Evolutionary conservation across 2,113 vertebrate genomes (phyloP).

Genomic region (Calidris pygmaea): DNA sequence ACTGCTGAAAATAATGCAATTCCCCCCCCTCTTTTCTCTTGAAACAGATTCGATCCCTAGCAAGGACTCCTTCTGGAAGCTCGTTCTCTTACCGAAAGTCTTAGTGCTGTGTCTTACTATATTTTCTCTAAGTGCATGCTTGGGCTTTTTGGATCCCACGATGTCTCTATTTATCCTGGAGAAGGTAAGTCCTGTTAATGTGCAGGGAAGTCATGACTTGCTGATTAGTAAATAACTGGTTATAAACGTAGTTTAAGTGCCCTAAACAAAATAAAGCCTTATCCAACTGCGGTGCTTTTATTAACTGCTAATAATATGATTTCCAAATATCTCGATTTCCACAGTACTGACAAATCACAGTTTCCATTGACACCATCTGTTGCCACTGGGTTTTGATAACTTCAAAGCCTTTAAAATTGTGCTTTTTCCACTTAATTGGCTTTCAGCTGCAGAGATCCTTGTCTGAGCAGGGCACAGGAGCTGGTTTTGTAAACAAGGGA

Average conservation of each 20-base stretch:
- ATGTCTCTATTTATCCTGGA: conserved; percentile 88
- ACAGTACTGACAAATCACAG: background rate
- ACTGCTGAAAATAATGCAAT: background rate
- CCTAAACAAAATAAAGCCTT: background rate
- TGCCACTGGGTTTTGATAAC: background rate
- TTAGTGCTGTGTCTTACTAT: conserved; percentile 80
- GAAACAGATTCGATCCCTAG: conserved; percentile 77
- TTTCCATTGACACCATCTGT: background rate
- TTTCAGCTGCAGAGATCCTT: background rate
- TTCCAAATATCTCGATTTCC: background rate
- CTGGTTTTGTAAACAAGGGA: background rate
- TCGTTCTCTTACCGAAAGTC: conserved; percentile 80
- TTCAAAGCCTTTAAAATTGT: background rate
- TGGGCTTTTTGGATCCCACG: conserved; percentile 91
- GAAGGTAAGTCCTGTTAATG: conserved; percentile 74
- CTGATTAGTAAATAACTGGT: background rate
- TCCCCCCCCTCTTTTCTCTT: background rate
- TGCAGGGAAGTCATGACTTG: background rate
- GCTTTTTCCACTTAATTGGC: background rate
- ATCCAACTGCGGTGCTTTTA: background rate
- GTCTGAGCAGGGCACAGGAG: background rate
- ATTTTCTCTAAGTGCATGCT: conserved; percentile 83
- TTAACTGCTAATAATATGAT: background rate
- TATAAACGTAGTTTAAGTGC: background rate
- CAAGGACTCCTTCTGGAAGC: conserved; percentile 84